These are phyloP conservation scores for Podargus strigoides DNA, from an alignment of 2,797 vertebrate species.

Conservation along the genomic window DNA sequence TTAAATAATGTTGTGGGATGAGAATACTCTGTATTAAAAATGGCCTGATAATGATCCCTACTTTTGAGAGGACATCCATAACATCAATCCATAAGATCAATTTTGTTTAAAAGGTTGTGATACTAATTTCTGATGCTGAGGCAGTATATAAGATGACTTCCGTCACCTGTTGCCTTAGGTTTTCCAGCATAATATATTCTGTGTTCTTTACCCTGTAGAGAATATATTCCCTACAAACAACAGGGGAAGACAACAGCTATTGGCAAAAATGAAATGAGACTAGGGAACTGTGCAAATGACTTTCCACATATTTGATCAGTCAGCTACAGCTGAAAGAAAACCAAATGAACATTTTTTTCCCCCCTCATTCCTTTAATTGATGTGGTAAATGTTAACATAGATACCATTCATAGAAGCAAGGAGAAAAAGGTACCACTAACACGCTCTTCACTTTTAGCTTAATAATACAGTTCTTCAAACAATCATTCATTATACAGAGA, in stretches of 20 bases:
- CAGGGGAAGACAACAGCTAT: not conserved
- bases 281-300: not conserved
- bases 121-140: not conserved
- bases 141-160: not conserved
- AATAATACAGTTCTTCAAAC: not conserved
- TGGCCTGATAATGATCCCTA: not conserved
- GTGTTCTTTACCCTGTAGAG: not conserved
- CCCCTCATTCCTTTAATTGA: not conserved
- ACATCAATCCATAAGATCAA: not conserved
- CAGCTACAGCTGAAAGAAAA: not conserved
- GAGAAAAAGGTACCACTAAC: not conserved
- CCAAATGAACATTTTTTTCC: fast-evolving
- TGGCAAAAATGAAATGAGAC: not conserved
- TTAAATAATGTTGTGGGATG: not conserved
- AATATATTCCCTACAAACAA: not conserved
- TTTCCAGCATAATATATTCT: not conserved
- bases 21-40: not conserved
- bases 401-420: not conserved
- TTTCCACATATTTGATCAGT: not conserved
- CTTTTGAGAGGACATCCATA: not conserved
- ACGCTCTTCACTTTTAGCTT: not conserved
- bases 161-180: not conserved
- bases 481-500: not conserved
- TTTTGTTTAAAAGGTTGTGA: not conserved
- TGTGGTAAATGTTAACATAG: not conserved